phyloP scores from a whole-genome alignment of 2,797 vertebrate species.

The Notoglanidium macrostoma region DNA sequence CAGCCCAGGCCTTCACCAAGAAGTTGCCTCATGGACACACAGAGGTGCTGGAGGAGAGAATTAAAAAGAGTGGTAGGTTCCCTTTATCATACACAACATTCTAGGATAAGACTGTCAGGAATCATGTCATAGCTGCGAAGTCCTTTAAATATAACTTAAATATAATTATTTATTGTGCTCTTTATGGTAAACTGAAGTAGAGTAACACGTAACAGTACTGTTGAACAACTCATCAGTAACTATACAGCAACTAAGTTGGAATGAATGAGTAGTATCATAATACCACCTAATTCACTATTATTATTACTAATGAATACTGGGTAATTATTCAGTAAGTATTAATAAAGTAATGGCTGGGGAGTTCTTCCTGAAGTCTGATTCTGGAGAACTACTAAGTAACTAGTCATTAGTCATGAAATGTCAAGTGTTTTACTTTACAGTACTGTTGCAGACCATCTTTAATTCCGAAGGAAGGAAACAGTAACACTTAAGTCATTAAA shows the following conservation, averaged over 20 bases:
- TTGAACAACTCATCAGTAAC: neutral
- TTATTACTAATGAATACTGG: neutral
- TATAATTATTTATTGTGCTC: neutral
- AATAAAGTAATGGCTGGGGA: neutral
- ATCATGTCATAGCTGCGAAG: neutral
- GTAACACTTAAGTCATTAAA: neutral
- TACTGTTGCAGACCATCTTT: neutral
- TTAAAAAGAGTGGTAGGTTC: slow-evolving; percentile 89
- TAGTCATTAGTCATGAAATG: neutral
- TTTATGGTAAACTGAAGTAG: neutral
- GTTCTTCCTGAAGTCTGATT: neutral
- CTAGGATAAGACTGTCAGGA: neutral
- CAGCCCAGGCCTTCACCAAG: slow-evolving; percentile 90
- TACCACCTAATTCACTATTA: neutral
- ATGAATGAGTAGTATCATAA: neutral
- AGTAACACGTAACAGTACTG: neutral
- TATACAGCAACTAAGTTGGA: neutral
- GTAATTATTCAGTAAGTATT: neutral
- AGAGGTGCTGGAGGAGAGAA: slow-evolving; percentile 88
- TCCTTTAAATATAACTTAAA: neutral
- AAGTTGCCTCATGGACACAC: slow-evolving; percentile 86
- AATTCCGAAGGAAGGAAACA: neutral
- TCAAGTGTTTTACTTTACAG: neutral
- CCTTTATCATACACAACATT: neutral
- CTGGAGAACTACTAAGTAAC: neutral